Evolutionary conservation across 2,797 vertebrate genomes (phyloP), one percentile per base, ranked within the genome.

Genomic region (Mionectes olivaceus): DNA sequence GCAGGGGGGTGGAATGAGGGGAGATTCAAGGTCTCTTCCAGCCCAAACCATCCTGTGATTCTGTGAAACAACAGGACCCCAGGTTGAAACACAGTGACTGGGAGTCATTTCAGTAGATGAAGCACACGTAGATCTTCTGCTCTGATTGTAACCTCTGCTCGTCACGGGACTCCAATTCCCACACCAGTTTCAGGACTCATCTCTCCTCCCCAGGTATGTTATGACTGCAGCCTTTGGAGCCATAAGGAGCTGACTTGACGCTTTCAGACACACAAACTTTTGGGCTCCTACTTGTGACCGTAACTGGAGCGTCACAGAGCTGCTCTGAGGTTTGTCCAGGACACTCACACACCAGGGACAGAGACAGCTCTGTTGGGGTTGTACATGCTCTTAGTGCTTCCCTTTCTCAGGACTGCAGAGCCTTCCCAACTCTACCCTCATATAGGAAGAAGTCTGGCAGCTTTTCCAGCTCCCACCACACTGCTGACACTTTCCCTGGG

Each of bases 191-290:
- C 59, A 89, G 90, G 57, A 65, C n/a, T 56, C 63, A 21, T 84
- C 33, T 69, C 71, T 88, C 44, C 76, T 67, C 19, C 37, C 41
- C 7, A 56, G 47, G 23, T 25, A 35, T 8, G 23, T 44, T 41
- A 37, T 5, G 35, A 74, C 14, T 77, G 80, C 65, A 70, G 73
- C 68, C 64, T 56, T 13, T 41, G 83, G 52, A 80, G 60, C 43
- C 30, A 1, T 0, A 4, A 4, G 49, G 16, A 47, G 64, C 37
- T 68, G 11, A 69, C 60, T 0, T 43, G 57, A 53, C 30, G 4
- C 57, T 53, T 81, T 33, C 30, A 94, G 73, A 77, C 53, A 43
- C 0, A 0, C 30, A 28, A 60, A 53, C 41, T 52, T 75, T 28
- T 6, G 27, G 19, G 69, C 35, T 75, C 43, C 53, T 41, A 56